Evolutionary conservation across 2,113 vertebrate species (phyloP).

Genomic region (Syngnathus floridae): DNA sequence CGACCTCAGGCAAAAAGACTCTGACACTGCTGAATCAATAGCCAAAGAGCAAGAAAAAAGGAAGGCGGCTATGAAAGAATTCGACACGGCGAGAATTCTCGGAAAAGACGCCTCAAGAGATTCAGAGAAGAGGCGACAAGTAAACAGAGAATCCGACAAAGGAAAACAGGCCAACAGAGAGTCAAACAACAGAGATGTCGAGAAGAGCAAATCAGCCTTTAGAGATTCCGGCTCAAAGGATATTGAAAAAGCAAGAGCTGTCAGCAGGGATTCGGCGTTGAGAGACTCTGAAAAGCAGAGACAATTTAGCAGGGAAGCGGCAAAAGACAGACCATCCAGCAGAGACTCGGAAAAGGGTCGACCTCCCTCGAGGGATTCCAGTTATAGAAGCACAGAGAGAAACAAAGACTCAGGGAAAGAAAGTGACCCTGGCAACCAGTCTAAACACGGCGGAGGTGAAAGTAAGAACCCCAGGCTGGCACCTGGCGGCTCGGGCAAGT

Average conservation of each 20-base stretch:
- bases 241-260: conserved; percentile 40
- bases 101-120: conserved; percentile 48
- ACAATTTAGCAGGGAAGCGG: conserved; percentile 53
- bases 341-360: conserved; percentile 50
- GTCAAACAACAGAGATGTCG: conserved; percentile 44
- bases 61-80: conserved; percentile 46
- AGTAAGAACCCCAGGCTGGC: conserved; percentile 44
- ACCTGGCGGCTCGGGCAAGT: conserved; percentile 51
- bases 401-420: conserved; percentile 60
- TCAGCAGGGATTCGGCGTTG: conserved; percentile 36
- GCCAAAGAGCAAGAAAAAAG: conserved; percentile 60
- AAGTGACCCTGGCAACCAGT: conserved; percentile 31
- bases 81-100: conserved; percentile 40
- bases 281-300: conserved; percentile 52
- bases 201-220: conserved; percentile 49
- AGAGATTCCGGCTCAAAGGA: conserved; percentile 50
- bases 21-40: conserved; percentile 37
- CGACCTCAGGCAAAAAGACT: conserved; percentile 49
- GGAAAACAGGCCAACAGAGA: conserved; percentile 49
- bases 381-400: conserved; percentile 57
- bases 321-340: conserved; percentile 58
- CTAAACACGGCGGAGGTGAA: conserved; percentile 55
- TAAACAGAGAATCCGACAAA: conserved; percentile 50
- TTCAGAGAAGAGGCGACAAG: conserved; percentile 50
- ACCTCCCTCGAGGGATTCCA: conserved; percentile 53